A percentile compares a stretch with the other conserved stretches of the same genome.
Evolutionary conservation across 2,888 invertebrate species (phyloP).

Genomic region (Leptogaster cylindrica): DNA sequence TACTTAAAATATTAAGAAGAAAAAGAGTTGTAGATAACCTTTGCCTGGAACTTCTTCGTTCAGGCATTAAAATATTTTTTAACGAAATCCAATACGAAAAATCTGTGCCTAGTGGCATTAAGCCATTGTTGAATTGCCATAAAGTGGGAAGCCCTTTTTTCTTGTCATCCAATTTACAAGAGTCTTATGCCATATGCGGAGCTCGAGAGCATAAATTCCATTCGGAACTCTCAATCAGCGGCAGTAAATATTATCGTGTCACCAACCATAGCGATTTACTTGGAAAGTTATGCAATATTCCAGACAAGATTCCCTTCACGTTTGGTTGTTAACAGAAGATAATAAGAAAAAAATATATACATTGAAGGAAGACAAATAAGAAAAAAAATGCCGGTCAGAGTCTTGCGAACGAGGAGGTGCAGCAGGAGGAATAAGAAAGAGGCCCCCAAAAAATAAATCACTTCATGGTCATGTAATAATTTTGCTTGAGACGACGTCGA

Average conservation of each 20-base stretch:
- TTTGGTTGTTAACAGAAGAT: constrained; percentile 13
- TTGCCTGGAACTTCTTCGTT: too few relatives aligned
- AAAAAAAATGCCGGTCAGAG: not conserved
- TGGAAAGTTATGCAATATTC: constrained; percentile 35
- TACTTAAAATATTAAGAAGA: too few relatives aligned
- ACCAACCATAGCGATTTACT: constrained; percentile 25
- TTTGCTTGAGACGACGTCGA: constrained; percentile 22
- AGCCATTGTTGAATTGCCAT: not conserved
- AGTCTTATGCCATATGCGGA: constrained; percentile 5
- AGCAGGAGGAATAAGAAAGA: constrained; percentile 12
- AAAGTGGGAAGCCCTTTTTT: not conserved
- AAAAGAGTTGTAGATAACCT: too few relatives aligned
- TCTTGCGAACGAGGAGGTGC: too few relatives aligned
- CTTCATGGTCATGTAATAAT: constrained; percentile 38
- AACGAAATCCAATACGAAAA: too few relatives aligned
- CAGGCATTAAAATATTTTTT: too few relatives aligned
- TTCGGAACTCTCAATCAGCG: constrained; percentile 38
- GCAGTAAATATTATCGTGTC: constrained; percentile 41
- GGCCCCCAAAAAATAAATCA: constrained; percentile 26
- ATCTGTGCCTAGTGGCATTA: too few relatives aligned
- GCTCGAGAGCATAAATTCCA: constrained; percentile 31
- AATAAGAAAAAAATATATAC: too few relatives aligned
- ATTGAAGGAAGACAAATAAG: too few relatives aligned
- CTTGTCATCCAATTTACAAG: constrained; percentile 25
- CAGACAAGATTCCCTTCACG: constrained; percentile 31